Base-by-base conservation (phyloP, 2,113 vertebrate species). In the Anarrhichthys ocellatus region DNA sequence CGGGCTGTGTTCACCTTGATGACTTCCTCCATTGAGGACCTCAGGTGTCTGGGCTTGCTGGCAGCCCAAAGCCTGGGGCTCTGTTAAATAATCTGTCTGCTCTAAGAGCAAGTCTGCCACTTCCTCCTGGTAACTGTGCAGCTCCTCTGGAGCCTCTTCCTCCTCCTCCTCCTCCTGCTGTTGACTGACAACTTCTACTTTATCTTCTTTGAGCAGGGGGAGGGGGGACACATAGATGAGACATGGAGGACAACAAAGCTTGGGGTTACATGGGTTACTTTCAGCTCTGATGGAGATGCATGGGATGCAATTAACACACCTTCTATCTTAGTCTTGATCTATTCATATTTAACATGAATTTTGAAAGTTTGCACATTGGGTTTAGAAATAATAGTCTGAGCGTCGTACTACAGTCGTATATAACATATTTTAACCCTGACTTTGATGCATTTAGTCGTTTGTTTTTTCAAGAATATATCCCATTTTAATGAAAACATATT, bases 271-370 rank as follows among this genome's bases (percentile, higher is more conserved):
- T 83, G 71, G 29, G 18, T 87, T 73, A 89, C 88, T 92, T 90
- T 88, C 82, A 88, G 82, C 85, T 87, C 87, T 56, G 94, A 92
- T 96, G 95, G 92, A 89, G 73, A 89, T 66, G 79, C 65, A 89
- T 67, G 83, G 54, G 68, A 91, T 88, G 84, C 62, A 83, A 86
- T 91, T 70, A 59, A 61, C 22, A 73, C n/a, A 66, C 1, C 2
- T 24, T 77, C 22, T 75, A n/a, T 13, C 9, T 29, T 54, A 8
- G 9, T 40, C 59, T 61, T 69, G 29, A 52, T 48, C 2, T 22
- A 58, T 40, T 15, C 14, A n/a, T 27, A 40, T 29, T 34, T 17
- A 29, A 65, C 10, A 59, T 32, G 0, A 27, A 48, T 58, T 58
- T 24, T 56, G 10, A 56, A 56, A 54, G 5, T 44, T 56, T 20